Base-by-base conservation (phyloP, 2,888 invertebrate species). In the Myopa tessellatipennis region DNA sequence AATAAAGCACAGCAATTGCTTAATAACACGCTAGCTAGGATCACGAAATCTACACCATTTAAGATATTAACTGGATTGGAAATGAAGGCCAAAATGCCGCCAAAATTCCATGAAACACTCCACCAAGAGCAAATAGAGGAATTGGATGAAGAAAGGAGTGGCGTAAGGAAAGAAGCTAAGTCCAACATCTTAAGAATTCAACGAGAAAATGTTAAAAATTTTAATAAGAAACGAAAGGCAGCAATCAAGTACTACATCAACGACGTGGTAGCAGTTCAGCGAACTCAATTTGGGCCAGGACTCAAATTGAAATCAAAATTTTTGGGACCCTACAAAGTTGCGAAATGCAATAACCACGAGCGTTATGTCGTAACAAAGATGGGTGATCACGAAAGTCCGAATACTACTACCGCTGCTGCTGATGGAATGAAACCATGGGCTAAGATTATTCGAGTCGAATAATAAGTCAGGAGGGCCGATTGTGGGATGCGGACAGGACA, bases 121-220 rank as follows among this genome's bases (percentile, higher is more conserved):
- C 14, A 68, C n/a, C 12, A 68, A 50, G 68, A 68, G 40, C 16
- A 68, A 68, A 68, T 68, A 12, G 45, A 36, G 38, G 68, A 68
- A 68, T 6, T 68, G 38, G 68, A 68, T 68, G 14, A 68, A 68
- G 68, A 68, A 68, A 68, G 68, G 16, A 38, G 45, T 26, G 2
- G 4, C 6, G 45, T 68, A 5, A 16, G 68, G 8, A 14, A 14
- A 68, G 50, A 40, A 50, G n/a, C 45, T 12, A 68, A 68, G 34
- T 18, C 26, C 10, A 63, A 5, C 5, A 63, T 63, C 8, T 34
- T 34, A 10, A 63, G 26, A 10, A 8, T 63, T 34, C 61, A 63
- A 63, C 26, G 26, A 18, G 26, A 63, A 63, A 63, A 63, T 63
- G 3, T 18, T 18, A 63, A 63, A 8, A 63, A 10, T 61, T 61